Evolutionary conservation across 92 coral and sea anemone species (phyloP).

Genomic region (Porites lobata): DNA sequence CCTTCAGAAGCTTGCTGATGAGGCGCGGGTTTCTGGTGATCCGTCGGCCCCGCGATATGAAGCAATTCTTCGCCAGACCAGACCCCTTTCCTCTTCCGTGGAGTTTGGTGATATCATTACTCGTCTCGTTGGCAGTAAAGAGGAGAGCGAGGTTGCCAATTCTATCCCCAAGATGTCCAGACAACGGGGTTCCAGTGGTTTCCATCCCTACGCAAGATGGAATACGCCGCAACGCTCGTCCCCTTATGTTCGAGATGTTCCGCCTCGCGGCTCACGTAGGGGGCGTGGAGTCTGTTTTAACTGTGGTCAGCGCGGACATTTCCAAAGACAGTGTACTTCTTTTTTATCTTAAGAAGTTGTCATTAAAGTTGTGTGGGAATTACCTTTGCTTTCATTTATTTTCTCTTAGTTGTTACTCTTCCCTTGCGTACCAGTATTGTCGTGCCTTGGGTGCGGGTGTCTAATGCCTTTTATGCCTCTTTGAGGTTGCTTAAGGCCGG

Average conservation of each 20-base stretch:
- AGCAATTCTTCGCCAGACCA: constrained; percentile 59
- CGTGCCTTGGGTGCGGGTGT: too few species aligned
- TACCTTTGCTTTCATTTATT: too few species aligned
- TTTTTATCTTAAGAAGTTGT: background rate
- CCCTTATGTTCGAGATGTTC: background rate
- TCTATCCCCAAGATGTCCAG: constrained; percentile 39
- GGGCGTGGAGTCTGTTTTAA: constrained; percentile 12
- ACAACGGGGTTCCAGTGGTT: background rate
- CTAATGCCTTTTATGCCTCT: too few species aligned
- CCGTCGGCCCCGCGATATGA: constrained; percentile 38
- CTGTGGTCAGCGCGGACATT: constrained; percentile 15
- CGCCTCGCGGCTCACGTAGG: background rate
- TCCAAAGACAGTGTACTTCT: constrained; percentile 1
- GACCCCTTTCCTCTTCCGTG: constrained; percentile 45
- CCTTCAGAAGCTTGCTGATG: constrained; percentile 55
- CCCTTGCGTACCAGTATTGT: too few species aligned
- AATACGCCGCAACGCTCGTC: too few species aligned
- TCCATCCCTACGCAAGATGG: too few species aligned
- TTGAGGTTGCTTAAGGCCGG: too few species aligned
- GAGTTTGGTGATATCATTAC: constrained; percentile 63
- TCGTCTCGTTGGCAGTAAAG: constrained; percentile 56
- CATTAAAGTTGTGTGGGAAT: too few species aligned
- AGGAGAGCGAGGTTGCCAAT: constrained; percentile 43
- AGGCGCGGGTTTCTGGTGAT: constrained; percentile 38
- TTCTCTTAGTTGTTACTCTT: too few species aligned